phyloP scores from a whole-genome alignment of 2,797 vertebrate genomes.

The Enoplosus armatus region DNA sequence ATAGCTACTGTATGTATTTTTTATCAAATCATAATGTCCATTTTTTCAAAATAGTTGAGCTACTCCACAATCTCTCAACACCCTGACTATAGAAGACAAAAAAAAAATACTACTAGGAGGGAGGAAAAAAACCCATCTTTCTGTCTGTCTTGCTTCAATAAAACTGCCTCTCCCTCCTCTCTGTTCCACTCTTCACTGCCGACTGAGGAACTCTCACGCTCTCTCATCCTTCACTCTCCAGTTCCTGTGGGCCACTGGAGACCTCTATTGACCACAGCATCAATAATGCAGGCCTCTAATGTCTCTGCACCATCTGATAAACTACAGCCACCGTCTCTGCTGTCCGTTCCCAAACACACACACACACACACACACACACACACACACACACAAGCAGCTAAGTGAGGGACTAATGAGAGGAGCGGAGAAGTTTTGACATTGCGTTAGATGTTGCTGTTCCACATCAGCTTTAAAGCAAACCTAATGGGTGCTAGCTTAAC shows the following conservation, averaged over 20 bases:
- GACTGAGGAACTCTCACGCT: constrained; percentile 58
- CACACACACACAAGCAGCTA: constrained; percentile 32
- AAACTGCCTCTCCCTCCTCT: constrained; percentile 54
- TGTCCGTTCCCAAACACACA: constrained; percentile 37
- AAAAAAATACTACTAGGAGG: not conserved
- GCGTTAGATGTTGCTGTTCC: constrained; percentile 66
- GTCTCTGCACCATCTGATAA: constrained; percentile 81
- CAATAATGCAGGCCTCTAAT: constrained; percentile 86
- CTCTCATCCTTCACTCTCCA: constrained; percentile 73
- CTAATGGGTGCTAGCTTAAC: constrained; percentile 74
- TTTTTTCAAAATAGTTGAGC: not conserved
- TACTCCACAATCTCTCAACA: not conserved
- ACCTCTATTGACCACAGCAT: constrained; percentile 85
- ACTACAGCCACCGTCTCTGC: constrained; percentile 73
- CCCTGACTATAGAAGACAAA: constrained; percentile 2
- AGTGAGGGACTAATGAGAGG: constrained; percentile 78
- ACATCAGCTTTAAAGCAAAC: constrained; percentile 67
- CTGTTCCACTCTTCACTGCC: constrained; percentile 38
- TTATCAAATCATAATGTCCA: not conserved
- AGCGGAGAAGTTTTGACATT: constrained; percentile 70
- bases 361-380: constrained; percentile 13
- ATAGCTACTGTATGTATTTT: not conserved
- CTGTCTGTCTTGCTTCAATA: constrained; percentile 49
- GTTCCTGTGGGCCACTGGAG: constrained; percentile 80
- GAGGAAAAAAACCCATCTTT: constrained; percentile 31